Evolutionary conservation across 2,797 vertebrate species (phyloP), one percentile per base, ranked within the genome.

Genomic region (Meda fulgida): DNA sequence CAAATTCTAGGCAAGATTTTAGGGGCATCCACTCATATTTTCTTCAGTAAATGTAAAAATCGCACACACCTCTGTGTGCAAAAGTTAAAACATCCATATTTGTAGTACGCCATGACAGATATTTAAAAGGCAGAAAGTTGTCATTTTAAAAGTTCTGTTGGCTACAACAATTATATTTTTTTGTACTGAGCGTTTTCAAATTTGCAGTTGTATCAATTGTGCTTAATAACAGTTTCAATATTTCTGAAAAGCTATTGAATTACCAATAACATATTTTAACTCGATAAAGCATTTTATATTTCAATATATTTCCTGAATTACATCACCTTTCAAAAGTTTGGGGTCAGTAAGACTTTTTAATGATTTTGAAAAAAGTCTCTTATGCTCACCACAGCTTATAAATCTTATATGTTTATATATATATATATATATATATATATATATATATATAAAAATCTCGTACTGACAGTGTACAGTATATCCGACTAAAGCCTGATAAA

Each of bases 401-500:
- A 36, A 36, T 36, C 36, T 5, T 36, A 38, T 31, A 31, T n/a
- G n/a, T n/a, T n/a, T n/a, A n/a, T n/a, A n/a, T n/a, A n/a, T n/a
- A n/a, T n/a, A n/a, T n/a, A n/a, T n/a, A n/a, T n/a, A n/a, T n/a
- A n/a, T n/a, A n/a, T n/a, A n/a, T n/a, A n/a, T 36, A 36, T 10
- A 40, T 40, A 40, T 36, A 11, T 46, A 81, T 31, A 60, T 4
- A 31, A 29, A 16, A 23, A 48, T 76, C 40, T 66, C 18, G 5
- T 23, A 48, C 51, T 58, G 73, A 38, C 10, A n/a, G 7, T 26
- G 4, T 40, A 38, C 63, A 23, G 66, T 63, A 40, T 72, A 23
- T 66, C 38, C 10, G 21, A 23, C 36, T 80, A 83, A 83, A 53
- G 36, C 31, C 13, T 73, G 34, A 63, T 69, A 36, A 70, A 76